Conservation (phyloP, 2,888 invertebrate species). For the Boloria euphrosyne region DNA sequence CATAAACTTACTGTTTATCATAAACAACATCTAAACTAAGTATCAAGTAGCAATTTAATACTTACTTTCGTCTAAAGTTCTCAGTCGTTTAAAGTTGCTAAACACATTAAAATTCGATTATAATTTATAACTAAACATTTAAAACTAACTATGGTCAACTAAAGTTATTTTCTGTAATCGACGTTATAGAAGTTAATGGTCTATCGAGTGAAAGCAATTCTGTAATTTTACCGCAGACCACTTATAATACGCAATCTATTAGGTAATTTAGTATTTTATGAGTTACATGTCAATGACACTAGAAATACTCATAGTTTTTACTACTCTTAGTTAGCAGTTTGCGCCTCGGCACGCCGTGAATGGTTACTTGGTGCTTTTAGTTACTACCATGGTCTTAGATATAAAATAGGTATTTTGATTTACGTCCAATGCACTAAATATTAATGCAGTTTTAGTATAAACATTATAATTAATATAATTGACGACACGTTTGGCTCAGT, state of each 20-base stretch:
- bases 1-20: too few relatives aligned
- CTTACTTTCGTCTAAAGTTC: background rate
- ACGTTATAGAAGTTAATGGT: slow-evolving; percentile 41
- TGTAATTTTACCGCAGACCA: slow-evolving; percentile 51
- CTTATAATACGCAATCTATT: slow-evolving; percentile 22
- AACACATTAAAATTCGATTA: slow-evolving; percentile 8
- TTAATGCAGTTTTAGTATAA: too few relatives aligned
- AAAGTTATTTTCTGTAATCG: slow-evolving; percentile 18
- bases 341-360: background rate
- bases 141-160: slow-evolving; percentile 7
- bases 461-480: too few relatives aligned
- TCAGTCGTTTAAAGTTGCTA: slow-evolving; percentile 1
- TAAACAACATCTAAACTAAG: too few relatives aligned
- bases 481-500: too few relatives aligned
- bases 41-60: slow-evolving; percentile 1
- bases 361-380: too few relatives aligned
- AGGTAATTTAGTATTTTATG: slow-evolving; percentile 19
- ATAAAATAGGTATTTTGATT: too few relatives aligned
- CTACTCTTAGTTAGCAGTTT: background rate
- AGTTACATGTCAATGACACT: slow-evolving; percentile 11
- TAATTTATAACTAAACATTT: slow-evolving; percentile 8
- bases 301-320: background rate
- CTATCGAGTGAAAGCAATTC: slow-evolving; percentile 68
- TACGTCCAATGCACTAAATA: too few relatives aligned
- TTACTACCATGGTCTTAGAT: too few relatives aligned